Percentiles rank a stretch among this genome's conserved stretches.
Conservation (phyloP, 2,797 vertebrate species). For the Scolopax rusticola region DNA sequence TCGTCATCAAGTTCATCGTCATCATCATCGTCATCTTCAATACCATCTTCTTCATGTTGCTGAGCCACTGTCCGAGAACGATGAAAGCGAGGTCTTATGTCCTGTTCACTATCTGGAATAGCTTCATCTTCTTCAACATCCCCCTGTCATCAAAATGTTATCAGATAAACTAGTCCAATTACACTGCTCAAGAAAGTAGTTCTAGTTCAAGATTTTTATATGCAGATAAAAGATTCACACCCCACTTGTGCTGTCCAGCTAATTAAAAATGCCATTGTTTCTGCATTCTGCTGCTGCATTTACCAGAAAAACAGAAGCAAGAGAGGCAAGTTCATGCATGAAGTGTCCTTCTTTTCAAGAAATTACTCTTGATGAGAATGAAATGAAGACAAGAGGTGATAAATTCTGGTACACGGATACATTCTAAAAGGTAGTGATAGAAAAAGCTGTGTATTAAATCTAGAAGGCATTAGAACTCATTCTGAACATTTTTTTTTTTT, state of each 20-base stretch:
- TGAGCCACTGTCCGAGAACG: constrained; percentile 94
- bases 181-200: not conserved
- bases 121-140: constrained; percentile 96
- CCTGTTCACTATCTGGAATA: constrained; percentile 95
- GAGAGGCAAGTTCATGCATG: not conserved
- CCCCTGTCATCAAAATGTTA: constrained; percentile 80
- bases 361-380: not conserved
- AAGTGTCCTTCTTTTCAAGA: not conserved
- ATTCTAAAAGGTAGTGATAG: not conserved
- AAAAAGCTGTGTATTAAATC: not conserved
- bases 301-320: not conserved
- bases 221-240: not conserved
- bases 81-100: constrained; percentile 95
- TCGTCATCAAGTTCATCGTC: constrained; percentile 93
- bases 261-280: not conserved
- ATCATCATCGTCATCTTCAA: constrained; percentile 89
- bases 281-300: not conserved
- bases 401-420: not conserved
- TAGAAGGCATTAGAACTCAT: not conserved
- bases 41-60: constrained; percentile 91
- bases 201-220: not conserved
- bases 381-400: not conserved
- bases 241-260: not conserved
- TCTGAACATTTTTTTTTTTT: not conserved
- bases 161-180: not conserved